Base-by-base conservation (phyloP, 2,888 invertebrate genomes). In the Augiades crinisus region DNA sequence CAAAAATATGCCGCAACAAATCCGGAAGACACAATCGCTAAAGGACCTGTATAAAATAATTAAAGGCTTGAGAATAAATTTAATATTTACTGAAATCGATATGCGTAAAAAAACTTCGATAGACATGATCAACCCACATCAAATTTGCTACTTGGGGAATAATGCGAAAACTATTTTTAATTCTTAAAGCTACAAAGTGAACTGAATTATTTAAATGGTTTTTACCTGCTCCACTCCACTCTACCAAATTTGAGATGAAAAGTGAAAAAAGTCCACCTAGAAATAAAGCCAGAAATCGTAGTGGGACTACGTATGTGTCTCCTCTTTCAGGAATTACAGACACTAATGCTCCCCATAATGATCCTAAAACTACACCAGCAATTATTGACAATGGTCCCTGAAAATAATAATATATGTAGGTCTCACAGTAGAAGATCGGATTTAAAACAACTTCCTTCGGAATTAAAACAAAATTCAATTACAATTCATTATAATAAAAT, bases 241-340 rank as follows among this genome's bases (percentile, higher is more conserved):
- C 94, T 56, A 95, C 90, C 54, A 91, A 80, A 62, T 92, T 93
- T 62, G 95, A 95, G 44, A 96, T 94, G 70, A 97, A 94, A 17
- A 96, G 91, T 1, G 95, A 92, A 62, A 95, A 91, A 56, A 96
- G 72, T 4, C 96, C 95, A 17, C 94, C 94, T 0, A 93, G 91
- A 52, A 96, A 90, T 57, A 96, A 80, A 70, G 94, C 88, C 50
- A 95, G 68, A 54, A 95, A 93, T 64, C 96, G 82, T 62, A 95
- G 68, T 4, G 94, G 93, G 7, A 93, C 92, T 59, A 92, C 90
- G 64, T 93, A 94, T 7, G 90, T 91, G 65, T 94, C 94, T 47
- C 92, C 91, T 66, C 91, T 92, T 69, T 95, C 94, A 1, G 96
- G 96, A 38, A 95, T 86, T 59, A 92, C 92, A 75, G 94, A 93